A percentile compares a stretch with the other conserved stretches of the same genome.
These are phyloP conservation scores for Heloderma charlesbogerti DNA, from an alignment of 2,113 vertebrate species.

Conservation along the genomic window DNA sequence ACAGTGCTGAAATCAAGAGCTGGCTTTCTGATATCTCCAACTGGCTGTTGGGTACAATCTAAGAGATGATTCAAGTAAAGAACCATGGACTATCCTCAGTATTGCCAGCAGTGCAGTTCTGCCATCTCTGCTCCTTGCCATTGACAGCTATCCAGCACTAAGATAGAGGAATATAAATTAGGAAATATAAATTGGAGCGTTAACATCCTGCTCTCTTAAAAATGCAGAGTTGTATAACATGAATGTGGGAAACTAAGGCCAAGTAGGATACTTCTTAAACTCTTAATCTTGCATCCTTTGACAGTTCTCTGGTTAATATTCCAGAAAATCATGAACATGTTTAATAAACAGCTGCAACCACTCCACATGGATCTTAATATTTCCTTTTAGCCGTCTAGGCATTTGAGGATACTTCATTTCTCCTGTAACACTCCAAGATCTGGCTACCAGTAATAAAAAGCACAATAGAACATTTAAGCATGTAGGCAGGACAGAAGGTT, in stretches of 20 bases:
- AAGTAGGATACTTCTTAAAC: background rate
- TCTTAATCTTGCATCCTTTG: background rate
- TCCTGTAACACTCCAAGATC: background rate
- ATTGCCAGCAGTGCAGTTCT: background rate
- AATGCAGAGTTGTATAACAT: background rate
- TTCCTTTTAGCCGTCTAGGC: background rate
- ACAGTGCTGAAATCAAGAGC: background rate
- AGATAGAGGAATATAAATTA: background rate
- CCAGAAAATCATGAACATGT: background rate
- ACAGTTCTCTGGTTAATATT: background rate
- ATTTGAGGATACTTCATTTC: background rate
- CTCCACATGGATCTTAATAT: background rate
- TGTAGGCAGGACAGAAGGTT: background rate
- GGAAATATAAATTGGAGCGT: background rate
- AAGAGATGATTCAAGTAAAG: background rate
- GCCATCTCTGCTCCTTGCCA: background rate
- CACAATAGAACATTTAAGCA: background rate
- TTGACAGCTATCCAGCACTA: background rate
- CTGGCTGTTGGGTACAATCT: background rate
- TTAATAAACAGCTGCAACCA: background rate
- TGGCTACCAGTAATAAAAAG: background rate
- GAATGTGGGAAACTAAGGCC: background rate
- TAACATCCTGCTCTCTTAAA: background rate
- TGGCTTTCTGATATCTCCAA: background rate
- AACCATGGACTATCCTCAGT: background rate